phyloP scores from a whole-genome alignment of 2,113 vertebrate species.

The Phrynosoma platyrhinos region DNA sequence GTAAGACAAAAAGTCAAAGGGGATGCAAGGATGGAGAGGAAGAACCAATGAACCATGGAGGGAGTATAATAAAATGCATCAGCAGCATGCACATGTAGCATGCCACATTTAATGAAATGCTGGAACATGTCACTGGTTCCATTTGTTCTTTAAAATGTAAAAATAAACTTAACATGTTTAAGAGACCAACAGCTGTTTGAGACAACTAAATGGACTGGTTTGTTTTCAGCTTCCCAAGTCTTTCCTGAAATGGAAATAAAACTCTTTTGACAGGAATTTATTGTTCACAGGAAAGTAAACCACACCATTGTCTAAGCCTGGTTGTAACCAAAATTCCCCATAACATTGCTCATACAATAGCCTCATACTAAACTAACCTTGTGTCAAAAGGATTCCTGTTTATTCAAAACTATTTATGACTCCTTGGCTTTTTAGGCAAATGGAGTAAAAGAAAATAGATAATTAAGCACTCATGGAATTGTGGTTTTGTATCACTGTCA shows the following conservation, averaged over 20 bases:
- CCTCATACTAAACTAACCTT: background rate
- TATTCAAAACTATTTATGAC: background rate
- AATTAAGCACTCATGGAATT: background rate
- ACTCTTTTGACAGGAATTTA: background rate
- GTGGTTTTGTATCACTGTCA: background rate
- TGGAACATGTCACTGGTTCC: constrained; percentile 33
- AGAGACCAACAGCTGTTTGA: background rate
- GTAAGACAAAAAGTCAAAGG: background rate
- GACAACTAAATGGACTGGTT: background rate
- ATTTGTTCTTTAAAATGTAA: constrained; percentile 13
- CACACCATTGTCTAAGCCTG: background rate
- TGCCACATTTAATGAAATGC: constrained; percentile 55
- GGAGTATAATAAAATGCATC: constrained; percentile 46
- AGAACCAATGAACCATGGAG: constrained; percentile 12
- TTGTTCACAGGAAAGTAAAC: background rate
- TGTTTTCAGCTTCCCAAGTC: rapidly evolving
- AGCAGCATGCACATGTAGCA: constrained; percentile 27
- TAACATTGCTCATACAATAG: background rate
- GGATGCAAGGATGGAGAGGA: background rate
- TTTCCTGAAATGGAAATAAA: background rate
- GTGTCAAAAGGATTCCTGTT: background rate
- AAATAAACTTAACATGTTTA: constrained; percentile 44
- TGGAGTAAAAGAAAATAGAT: background rate
- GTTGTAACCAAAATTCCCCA: background rate
- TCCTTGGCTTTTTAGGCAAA: background rate